Percentiles rank a stretch among this genome's conserved stretches.
Evolutionary conservation across 2,797 vertebrate species (phyloP).

Genomic region (Fistularia tabacaria): DNA sequence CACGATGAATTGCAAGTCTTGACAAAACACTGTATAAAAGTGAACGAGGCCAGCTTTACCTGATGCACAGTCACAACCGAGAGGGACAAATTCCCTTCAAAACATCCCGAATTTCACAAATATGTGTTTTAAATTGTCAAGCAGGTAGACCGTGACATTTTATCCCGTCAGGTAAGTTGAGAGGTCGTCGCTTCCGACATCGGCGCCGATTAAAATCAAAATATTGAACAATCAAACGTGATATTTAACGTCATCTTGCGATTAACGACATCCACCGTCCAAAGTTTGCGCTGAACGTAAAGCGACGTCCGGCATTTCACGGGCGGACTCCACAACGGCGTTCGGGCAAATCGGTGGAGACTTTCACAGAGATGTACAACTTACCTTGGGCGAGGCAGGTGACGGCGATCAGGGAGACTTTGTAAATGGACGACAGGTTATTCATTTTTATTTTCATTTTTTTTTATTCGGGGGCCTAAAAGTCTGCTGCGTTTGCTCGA

Average conservation of each 20-base stretch:
- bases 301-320: not conserved
- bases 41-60: no score
- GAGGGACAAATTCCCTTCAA: conserved; percentile 13
- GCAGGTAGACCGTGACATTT: no score
- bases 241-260: not conserved
- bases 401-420: conserved; percentile 47
- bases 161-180: no score
- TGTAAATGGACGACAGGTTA: conserved; percentile 45
- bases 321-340: not conserved
- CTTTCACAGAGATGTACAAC: not conserved
- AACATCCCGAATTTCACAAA: not conserved
- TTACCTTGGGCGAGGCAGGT: conserved; percentile 46
- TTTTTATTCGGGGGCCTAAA: not conserved
- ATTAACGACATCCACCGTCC: no score
- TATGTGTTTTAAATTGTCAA: not conserved
- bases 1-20: not conserved
- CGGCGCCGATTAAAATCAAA: not conserved
- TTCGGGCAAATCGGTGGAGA: not conserved
- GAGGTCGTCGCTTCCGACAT: no score
- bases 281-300: no score
- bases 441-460: conserved; percentile 36
- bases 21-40: no score
- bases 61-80: not conserved
- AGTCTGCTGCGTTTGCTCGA: no score
- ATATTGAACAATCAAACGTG: no score